Evolutionary conservation across 2,113 vertebrate genomes (phyloP).

Genomic region (Apteryx owenii): DNA sequence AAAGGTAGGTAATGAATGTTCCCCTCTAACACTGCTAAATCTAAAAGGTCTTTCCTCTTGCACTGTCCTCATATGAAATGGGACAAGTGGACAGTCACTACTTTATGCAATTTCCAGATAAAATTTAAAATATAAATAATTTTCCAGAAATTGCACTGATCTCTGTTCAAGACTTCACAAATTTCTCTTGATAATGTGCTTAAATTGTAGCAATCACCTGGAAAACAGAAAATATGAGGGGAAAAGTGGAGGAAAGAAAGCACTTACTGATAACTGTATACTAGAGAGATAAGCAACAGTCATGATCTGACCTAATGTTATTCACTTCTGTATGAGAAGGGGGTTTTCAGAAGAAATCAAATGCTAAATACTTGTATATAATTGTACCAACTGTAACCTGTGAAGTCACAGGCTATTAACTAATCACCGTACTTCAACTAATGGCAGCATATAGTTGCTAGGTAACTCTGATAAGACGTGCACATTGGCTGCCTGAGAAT

Average conservation of each 20-base stretch:
- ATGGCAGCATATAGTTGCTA: slow-evolving; percentile 35
- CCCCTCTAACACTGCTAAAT: neutral
- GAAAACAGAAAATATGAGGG: neutral
- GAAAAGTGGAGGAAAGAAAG: neutral
- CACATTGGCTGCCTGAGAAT: slow-evolving; percentile 17
- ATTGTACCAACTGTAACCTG: slow-evolving; percentile 39
- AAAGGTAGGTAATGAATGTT: neutral
- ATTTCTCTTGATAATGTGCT: neutral
- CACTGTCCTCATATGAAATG: neutral
- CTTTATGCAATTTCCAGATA: neutral
- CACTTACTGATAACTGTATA: neutral
- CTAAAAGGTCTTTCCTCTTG: neutral
- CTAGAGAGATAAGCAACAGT: neutral
- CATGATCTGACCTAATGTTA: neutral
- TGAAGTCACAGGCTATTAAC: slow-evolving; percentile 45
- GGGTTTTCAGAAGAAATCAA: slow-evolving; percentile 45
- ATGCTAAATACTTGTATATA: slow-evolving; percentile 34
- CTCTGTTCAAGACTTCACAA: neutral
- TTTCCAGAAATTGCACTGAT: neutral
- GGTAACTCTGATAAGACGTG: slow-evolving; percentile 36
- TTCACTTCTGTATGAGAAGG: slow-evolving; percentile 10
- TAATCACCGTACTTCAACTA: slow-evolving; percentile 48
- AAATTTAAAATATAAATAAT: neutral
- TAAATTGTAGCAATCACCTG: neutral
- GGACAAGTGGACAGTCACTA: neutral